A percentile compares a stretch with the other conserved stretches of the same genome.
Conservation (phyloP, 2,888 invertebrate genomes). For the Drosophila nigritarsus region DNA sequence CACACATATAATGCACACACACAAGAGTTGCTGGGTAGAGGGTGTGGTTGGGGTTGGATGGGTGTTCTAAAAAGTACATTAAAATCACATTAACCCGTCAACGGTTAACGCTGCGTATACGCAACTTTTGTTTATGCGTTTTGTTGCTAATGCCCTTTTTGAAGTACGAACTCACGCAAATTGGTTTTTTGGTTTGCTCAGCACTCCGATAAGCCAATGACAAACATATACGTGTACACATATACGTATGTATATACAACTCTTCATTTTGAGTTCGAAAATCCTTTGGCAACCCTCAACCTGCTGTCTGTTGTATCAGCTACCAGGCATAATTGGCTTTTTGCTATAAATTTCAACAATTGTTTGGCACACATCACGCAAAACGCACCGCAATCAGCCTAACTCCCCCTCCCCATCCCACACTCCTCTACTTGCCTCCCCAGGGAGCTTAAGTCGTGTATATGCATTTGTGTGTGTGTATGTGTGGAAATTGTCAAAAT, state of each 20-base stretch:
- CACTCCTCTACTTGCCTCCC: background rate
- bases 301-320: constrained; percentile 32
- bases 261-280: constrained; percentile 10
- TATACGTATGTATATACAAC: background rate
- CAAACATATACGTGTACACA: constrained; percentile 3
- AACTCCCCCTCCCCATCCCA: background rate
- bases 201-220: constrained; percentile 45
- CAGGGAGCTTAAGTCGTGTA: constrained; percentile 28
- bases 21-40: constrained; percentile 1
- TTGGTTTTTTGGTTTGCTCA: constrained; percentile 45
- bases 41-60: background rate
- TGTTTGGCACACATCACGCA: constrained; percentile 57
- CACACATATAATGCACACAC: constrained; percentile 7
- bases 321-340: constrained; percentile 66
- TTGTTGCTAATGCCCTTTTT: constrained; percentile 70
- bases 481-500: constrained; percentile 59
- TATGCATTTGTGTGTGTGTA: constrained; percentile 3
- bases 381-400: constrained; percentile 2
- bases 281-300: constrained; percentile 37
- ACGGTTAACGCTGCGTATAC: constrained; percentile 70
- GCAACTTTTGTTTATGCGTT: constrained; percentile 76
- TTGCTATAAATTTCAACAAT: constrained; percentile 68
- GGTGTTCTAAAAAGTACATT: constrained; percentile 70
- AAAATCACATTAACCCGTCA: constrained; percentile 81
- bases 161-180: constrained; percentile 60